Conservation (phyloP, 2,888 invertebrate genomes). For the Gastrophysa polygoni region DNA sequence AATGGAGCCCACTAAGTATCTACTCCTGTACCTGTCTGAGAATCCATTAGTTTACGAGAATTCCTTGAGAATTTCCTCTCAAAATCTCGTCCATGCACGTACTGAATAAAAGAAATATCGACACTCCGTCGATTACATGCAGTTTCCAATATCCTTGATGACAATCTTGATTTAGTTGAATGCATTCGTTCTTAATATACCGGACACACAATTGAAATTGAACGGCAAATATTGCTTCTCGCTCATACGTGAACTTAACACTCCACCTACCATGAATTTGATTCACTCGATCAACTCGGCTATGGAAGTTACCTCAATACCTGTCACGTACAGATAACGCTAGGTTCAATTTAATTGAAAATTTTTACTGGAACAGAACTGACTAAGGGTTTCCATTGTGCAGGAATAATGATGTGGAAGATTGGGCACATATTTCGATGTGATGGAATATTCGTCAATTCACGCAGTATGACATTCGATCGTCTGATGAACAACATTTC, state of each 20-base stretch:
- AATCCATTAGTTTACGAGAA: too few species aligned
- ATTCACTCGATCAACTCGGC: slow-evolving; percentile 9
- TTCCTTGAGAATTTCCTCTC: neutral
- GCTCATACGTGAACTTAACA: neutral
- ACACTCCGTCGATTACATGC: neutral
- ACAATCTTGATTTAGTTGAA: slow-evolving; percentile 7
- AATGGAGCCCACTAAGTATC: too few species aligned
- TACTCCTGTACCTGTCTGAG: too few species aligned
- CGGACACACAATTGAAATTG: slow-evolving; percentile 12
- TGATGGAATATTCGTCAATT: slow-evolving; percentile 5
- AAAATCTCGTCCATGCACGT: neutral
- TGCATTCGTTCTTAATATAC: neutral
- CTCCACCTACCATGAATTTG: slow-evolving; percentile 14
- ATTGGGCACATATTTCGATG: slow-evolving; percentile 8
- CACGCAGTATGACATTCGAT: neutral
- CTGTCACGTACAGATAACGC: slow-evolving; percentile 14
- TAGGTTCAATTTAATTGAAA: slow-evolving; percentile 13
- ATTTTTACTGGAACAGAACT: slow-evolving; percentile 7
- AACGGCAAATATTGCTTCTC: slow-evolving; percentile 16
- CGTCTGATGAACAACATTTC: too few species aligned
- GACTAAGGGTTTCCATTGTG: slow-evolving; percentile 10
- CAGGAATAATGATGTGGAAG: slow-evolving; percentile 16
- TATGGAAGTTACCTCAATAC: slow-evolving; percentile 17
- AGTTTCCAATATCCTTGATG: slow-evolving; percentile 5
- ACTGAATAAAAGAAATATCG: neutral